Conservation (phyloP, 1,140 invertebrate genomes). For the Tetramorium parvispinum region DNA sequence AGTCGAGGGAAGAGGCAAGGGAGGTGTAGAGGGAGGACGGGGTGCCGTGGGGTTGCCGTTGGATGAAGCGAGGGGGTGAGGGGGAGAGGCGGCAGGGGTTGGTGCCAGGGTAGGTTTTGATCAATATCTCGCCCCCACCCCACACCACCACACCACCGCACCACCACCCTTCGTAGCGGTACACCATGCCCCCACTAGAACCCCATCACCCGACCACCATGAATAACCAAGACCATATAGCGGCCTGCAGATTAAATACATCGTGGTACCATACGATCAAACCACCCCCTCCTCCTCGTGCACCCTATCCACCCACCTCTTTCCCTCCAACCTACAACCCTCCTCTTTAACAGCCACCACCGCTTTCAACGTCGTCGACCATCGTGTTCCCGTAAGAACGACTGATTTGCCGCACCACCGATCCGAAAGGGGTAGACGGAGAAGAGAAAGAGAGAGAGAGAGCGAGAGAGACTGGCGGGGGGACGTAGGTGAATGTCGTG, state of each 20-base stretch:
- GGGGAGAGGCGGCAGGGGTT: constrained; percentile 73
- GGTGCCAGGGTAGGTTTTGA: constrained; percentile 86
- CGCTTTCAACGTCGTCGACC: constrained; percentile 75
- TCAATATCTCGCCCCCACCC: constrained; percentile 85
- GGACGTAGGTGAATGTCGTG: constrained; percentile 17
- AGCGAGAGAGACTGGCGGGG: background rate
- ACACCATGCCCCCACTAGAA: constrained; percentile 81
- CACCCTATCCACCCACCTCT: constrained; percentile 43
- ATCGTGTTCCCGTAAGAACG: constrained; percentile 75
- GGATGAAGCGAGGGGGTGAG: constrained; percentile 61
- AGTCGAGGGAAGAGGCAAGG: constrained; percentile 65
- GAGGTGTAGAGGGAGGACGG: constrained; percentile 63
- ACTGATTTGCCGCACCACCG: constrained; percentile 75
- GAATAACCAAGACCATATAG: constrained; percentile 84
- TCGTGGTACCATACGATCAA: constrained; percentile 77
- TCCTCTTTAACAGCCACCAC: constrained; percentile 74
- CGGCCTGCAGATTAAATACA: constrained; percentile 82
- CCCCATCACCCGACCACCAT: constrained; percentile 83
- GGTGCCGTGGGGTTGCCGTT: constrained; percentile 62
- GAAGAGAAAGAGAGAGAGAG: constrained; percentile 9
- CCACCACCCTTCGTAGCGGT: constrained; percentile 79
- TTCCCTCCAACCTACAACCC: constrained; percentile 56
- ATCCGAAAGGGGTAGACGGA: constrained; percentile 69
- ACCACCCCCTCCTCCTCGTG: constrained; percentile 64
- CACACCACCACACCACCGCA: constrained; percentile 75